Conservation (phyloP, 30 jellyfish, hydroid and myxozoan genomes). For the Aurelia sp. region DNA sequence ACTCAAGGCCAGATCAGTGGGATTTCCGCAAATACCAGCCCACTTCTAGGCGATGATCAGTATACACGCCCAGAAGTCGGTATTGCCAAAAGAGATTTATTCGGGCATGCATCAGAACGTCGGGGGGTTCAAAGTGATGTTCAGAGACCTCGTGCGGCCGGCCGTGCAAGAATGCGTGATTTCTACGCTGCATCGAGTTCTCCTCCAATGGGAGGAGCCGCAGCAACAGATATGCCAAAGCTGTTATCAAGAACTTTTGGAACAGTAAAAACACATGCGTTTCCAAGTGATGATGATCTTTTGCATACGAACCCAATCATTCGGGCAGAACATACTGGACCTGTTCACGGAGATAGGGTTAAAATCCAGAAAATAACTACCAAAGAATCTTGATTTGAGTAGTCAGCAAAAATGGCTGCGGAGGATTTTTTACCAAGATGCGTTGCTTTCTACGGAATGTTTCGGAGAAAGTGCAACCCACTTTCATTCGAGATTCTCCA, state of each 20-base stretch:
- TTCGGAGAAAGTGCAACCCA: too few species aligned
- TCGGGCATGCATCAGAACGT: not conserved
- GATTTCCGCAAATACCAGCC: too few species aligned
- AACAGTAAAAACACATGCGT: slow-evolving; percentile 27
- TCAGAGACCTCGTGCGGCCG: not conserved
- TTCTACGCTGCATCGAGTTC: not conserved
- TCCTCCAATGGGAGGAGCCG: not conserved
- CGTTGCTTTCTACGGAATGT: too few species aligned
- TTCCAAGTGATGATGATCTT: slow-evolving; percentile 89
- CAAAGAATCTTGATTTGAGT: too few species aligned
- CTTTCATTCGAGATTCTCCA: too few species aligned
- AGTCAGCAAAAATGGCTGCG: too few species aligned
- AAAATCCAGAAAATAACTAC: slow-evolving; percentile 28
- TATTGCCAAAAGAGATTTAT: slow-evolving; percentile 11
- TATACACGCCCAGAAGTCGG: not conserved
- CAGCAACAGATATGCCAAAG: slow-evolving; percentile 3
- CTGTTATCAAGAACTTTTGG: slow-evolving; percentile 1
- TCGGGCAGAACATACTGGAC: slow-evolving; percentile 27
- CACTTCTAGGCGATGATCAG: not conserved
- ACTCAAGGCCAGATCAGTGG: too few species aligned
- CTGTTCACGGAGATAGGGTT: slow-evolving; percentile 57
- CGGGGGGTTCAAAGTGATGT: not conserved
- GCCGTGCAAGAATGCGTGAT: slow-evolving; percentile 50
- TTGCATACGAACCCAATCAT: slow-evolving; percentile 72
- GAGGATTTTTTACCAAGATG: too few species aligned